These are phyloP conservation scores for Nephrotoma flavescens DNA, from an alignment of 2,888 invertebrate genomes.

Conservation along the genomic window DNA sequence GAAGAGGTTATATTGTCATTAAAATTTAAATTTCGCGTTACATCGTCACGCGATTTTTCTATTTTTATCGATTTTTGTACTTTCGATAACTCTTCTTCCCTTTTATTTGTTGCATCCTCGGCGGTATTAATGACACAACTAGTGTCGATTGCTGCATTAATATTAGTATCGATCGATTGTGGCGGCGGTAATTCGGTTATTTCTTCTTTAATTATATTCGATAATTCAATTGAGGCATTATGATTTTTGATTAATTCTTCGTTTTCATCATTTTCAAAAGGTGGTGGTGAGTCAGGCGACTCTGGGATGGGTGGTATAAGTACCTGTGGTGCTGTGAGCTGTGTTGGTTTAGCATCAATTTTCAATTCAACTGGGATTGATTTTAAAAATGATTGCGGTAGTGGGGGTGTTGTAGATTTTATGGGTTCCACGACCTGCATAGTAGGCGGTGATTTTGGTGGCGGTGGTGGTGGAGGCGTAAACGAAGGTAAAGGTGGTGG, in stretches of 20 bases:
- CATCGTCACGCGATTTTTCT: constrained; percentile 25
- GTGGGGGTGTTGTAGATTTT: background rate
- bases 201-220: constrained; percentile 2
- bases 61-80: constrained; percentile 7
- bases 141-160: background rate
- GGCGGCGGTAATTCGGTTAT: constrained; percentile 4
- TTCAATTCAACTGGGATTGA: background rate
- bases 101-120: background rate
- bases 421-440: background rate
- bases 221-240: background rate
- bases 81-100: background rate
- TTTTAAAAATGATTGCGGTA: background rate
- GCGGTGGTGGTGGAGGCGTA: background rate
- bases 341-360: background rate
- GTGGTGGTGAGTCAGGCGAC: background rate
- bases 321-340: background rate
- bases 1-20: background rate
- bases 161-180: background rate
- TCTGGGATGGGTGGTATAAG: background rate
- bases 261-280: background rate
- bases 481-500: background rate
- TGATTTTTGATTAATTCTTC: background rate
- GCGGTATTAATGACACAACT: background rate
- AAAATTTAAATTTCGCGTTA: constrained; percentile 26
- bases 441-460: background rate